phyloP scores from a whole-genome alignment of 2,797 vertebrate species.

The Muscicapa striata region DNA sequence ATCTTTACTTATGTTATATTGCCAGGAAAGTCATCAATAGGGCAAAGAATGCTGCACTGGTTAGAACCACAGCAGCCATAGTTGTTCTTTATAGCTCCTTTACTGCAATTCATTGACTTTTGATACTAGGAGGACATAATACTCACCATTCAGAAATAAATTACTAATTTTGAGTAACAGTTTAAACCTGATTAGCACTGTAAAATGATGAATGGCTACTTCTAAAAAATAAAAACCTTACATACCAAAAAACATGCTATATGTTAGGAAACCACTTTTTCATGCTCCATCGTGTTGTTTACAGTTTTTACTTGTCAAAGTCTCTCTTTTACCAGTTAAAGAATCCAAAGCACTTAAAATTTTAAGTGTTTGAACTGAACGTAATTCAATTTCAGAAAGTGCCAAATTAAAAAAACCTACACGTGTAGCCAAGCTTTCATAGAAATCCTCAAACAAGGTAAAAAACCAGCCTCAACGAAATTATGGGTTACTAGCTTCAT shows the following conservation, averaged over 20 bases:
- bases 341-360: slow-evolving; percentile 48
- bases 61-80: slow-evolving; percentile 13
- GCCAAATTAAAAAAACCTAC: slow-evolving; percentile 48
- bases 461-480: slow-evolving; percentile 37
- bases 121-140: slow-evolving; percentile 47
- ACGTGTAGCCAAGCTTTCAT: slow-evolving; percentile 41
- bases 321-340: slow-evolving; percentile 54
- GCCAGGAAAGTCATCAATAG: slow-evolving; percentile 21
- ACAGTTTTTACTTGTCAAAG: slow-evolving; percentile 38
- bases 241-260: slow-evolving; percentile 75
- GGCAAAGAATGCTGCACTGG: slow-evolving; percentile 9
- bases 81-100: slow-evolving; percentile 10
- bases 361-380: slow-evolving; percentile 52
- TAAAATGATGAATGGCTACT: slow-evolving; percentile 68
- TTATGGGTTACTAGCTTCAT: slow-evolving; percentile 56
- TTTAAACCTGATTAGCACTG: slow-evolving; percentile 64
- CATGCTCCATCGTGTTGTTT: slow-evolving; percentile 72
- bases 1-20: slow-evolving; percentile 40
- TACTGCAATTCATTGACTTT: slow-evolving; percentile 29
- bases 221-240: slow-evolving; percentile 63
- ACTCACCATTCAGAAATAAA: slow-evolving; percentile 54
- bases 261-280: slow-evolving; percentile 65
- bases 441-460: slow-evolving; percentile 46
- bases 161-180: slow-evolving; percentile 51
- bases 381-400: slow-evolving; percentile 54